Evolutionary conservation across 1,140 invertebrate genomes (phyloP).

Genomic region (Habropoda laboriosa): DNA sequence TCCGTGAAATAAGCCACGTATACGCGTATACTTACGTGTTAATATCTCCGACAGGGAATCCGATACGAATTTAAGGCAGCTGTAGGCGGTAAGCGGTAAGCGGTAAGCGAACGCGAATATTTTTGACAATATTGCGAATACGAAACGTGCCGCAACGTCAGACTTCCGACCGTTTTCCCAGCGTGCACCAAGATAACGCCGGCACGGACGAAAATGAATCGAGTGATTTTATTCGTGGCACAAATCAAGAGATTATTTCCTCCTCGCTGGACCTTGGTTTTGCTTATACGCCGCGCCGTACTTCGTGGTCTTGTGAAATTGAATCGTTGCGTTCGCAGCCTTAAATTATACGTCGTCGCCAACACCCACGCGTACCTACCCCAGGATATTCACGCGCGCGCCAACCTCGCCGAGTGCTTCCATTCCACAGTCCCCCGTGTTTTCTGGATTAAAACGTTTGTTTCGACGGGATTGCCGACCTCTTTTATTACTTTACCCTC

Average conservation of each 20-base stretch:
- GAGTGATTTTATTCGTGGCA: conserved; percentile 64
- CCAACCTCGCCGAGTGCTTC: conserved; percentile 41
- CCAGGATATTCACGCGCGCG: conserved; percentile 56
- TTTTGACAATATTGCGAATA: conserved; percentile 58
- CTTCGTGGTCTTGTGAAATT: conserved; percentile 68
- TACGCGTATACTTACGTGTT: conserved; percentile 8
- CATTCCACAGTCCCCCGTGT: conserved; percentile 43
- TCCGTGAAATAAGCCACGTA: neutral
- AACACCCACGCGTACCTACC: conserved; percentile 65
- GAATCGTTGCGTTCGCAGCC: conserved; percentile 68
- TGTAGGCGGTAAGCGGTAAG: conserved; percentile 48
- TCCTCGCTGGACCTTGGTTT: conserved; percentile 53
- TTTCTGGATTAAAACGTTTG: conserved; percentile 68
- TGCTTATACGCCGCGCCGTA: conserved; percentile 54
- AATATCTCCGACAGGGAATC: conserved; percentile 36
- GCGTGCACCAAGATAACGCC: conserved; percentile 53
- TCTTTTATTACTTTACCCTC: conserved; percentile 58
- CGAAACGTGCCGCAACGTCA: conserved; percentile 44
- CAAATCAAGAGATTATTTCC: conserved; percentile 69
- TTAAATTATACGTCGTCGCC: conserved; percentile 73
- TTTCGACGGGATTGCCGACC: conserved; percentile 62
- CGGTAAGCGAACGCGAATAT: conserved; percentile 40
- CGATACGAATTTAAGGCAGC: conserved; percentile 45
- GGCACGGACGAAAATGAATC: conserved; percentile 64
- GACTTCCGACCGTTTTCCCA: conserved; percentile 55